Conservation (phyloP, 2,888 invertebrate genomes). For the Tolmerus cingulatus region DNA sequence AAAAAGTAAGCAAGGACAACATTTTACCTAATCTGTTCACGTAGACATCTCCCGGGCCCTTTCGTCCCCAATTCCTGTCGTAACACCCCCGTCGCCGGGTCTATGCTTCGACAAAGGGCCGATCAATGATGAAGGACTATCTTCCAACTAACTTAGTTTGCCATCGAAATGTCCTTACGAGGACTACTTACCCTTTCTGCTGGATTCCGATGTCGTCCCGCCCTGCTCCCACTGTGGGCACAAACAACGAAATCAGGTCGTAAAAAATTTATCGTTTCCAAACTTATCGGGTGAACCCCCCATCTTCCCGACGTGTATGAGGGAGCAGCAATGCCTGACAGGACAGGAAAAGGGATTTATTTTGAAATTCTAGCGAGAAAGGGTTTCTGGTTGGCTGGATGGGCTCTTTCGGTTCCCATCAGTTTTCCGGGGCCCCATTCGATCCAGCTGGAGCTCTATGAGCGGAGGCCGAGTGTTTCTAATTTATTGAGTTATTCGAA, state of each 20-base stretch:
- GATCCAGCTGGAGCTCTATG: background rate
- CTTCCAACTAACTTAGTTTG: conserved; percentile 31
- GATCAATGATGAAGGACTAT: conserved; percentile 33
- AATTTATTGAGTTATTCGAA: conserved; percentile 15
- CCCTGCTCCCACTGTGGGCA: background rate
- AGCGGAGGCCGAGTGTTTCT: background rate
- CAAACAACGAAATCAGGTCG: conserved; percentile 33
- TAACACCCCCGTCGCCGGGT: background rate
- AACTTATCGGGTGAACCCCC: conserved; percentile 16
- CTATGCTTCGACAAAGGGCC: background rate
- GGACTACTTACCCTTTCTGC: background rate
- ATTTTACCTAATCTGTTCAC: conserved; percentile 35
- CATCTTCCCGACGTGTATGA: background rate
- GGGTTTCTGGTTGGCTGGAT: conserved; percentile 26
- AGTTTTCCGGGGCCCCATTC: background rate
- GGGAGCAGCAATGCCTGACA: background rate
- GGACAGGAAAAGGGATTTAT: conserved; percentile 31
- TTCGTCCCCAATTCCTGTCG: background rate
- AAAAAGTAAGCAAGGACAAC: conserved; percentile 3
- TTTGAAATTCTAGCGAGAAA: conserved; percentile 12
- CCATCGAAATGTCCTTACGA: conserved; percentile 7
- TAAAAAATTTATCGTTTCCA: conserved; percentile 37
- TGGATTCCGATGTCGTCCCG: background rate
- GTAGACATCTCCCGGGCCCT: conserved; percentile 8
- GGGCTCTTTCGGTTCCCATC: background rate